These are phyloP conservation scores for Pseudochirops corinnae DNA, from an alignment of 2,797 vertebrate genomes.

Conservation along the genomic window DNA sequence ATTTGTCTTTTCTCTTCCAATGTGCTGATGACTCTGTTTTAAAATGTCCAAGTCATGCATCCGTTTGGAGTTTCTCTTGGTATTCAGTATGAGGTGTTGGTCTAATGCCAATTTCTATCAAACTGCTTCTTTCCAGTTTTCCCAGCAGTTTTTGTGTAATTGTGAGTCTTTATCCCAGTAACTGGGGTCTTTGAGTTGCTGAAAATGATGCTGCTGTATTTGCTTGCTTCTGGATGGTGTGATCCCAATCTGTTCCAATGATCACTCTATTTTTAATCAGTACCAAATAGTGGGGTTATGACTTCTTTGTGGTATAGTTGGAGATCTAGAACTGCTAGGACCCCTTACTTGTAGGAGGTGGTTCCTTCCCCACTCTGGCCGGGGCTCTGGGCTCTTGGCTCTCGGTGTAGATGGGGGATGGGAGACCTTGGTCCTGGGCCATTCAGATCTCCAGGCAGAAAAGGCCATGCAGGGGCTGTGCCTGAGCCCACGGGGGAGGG, in stretches of 20 bases:
- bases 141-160: neutral
- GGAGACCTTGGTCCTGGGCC: neutral
- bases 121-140: neutral
- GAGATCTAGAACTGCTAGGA: neutral
- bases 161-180: neutral
- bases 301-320: neutral
- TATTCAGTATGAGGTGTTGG: neutral
- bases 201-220: neutral
- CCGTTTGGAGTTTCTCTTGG: neutral
- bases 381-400: neutral
- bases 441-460: neutral
- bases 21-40: neutral
- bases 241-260: neutral
- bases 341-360: neutral
- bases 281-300: neutral
- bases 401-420: neutral
- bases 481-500: neutral
- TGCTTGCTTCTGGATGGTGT: neutral
- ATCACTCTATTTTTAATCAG: neutral
- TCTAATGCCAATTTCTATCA: neutral
- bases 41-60: neutral
- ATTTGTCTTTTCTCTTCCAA: neutral
- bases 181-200: neutral
- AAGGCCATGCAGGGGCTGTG: neutral
- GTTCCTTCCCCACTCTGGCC: neutral